These are phyloP conservation scores for Chroicocephalus ridibundus DNA, from an alignment of 2,113 vertebrate genomes.

Conservation along the genomic window DNA sequence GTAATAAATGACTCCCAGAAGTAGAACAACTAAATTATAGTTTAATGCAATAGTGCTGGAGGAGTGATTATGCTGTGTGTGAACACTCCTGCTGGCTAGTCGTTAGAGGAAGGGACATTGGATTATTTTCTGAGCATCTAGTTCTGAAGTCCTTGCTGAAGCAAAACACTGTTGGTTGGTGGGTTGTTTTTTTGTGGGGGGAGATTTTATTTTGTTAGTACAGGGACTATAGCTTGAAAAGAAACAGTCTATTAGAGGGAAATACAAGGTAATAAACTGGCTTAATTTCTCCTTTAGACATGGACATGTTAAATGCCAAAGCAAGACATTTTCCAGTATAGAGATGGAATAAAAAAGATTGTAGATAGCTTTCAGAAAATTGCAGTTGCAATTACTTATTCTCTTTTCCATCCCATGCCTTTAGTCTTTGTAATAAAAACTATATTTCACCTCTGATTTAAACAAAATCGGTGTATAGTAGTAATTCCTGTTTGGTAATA, in stretches of 20 bases:
- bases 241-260: neutral
- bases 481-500: neutral
- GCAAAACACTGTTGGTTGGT: neutral
- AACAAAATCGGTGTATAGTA: neutral
- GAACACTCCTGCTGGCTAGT: neutral
- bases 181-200: neutral
- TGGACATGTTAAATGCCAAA: neutral
- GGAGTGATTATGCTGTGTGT: neutral
- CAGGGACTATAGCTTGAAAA: neutral
- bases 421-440: neutral
- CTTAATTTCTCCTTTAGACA: neutral
- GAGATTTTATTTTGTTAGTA: neutral
- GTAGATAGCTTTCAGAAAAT: neutral
- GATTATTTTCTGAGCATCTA: conserved; percentile 6
- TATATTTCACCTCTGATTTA: neutral
- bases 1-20: conserved; percentile 28
- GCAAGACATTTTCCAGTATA: neutral
- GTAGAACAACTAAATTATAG: conserved; percentile 30
- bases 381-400: neutral
- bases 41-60: conserved; percentile 20
- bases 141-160: neutral
- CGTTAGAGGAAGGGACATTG: neutral
- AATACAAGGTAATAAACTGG: neutral
- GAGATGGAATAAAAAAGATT: neutral
- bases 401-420: neutral